Base-by-base conservation (phyloP, 2,113 vertebrate species). In the Lichenostomus cassidix region DNA sequence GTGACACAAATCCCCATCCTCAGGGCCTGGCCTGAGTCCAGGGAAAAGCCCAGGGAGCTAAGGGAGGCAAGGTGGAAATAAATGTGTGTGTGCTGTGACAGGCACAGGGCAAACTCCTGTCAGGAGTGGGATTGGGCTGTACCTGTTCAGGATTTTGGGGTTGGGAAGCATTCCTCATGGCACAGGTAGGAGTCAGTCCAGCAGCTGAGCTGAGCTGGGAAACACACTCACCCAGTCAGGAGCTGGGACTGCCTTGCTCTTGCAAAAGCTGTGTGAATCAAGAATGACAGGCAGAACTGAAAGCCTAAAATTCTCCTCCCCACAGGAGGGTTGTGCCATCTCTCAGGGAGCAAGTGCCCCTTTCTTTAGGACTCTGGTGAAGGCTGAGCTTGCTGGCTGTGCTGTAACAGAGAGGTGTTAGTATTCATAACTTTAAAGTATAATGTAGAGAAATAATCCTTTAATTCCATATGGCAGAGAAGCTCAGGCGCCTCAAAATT, bases 361-460 rank as follows among this genome's bases (percentile, higher is more conserved):
- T 87, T 73, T 49, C 74, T 92, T 44, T 15, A 49, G 89, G 80
- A 9, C 81, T 55, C 81, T 80, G 80, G 23, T 31, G 14, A 52
- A 59, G 71, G 52, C 93, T 96, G 46, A 75, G 60, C 65, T 75
- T 33, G 41, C 90, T 89, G 80, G 22, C 80, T 95, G 77, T 1
- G 15, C 73, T 79, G 7, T n/a, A 67, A 22, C 25, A 59, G 37
- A 89, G 70, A 91, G 74, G 55, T 67, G 87, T 80, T 90, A 63
- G 81, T 63, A 63, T 95, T 95, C 91, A 13, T 89, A 70, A 58
- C 75, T 94, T 80, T 41, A 73, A 93, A 85, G 86, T 89, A 96
- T 49, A 95, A 90, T 70, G 78, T 92, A 92, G 91, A 39, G 44
- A 96, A 94, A 91, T 94, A 96, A 92, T 94, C 87, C 92, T 94